Conservation (phyloP, 2,113 vertebrate species). For the Lathamus discolor region DNA sequence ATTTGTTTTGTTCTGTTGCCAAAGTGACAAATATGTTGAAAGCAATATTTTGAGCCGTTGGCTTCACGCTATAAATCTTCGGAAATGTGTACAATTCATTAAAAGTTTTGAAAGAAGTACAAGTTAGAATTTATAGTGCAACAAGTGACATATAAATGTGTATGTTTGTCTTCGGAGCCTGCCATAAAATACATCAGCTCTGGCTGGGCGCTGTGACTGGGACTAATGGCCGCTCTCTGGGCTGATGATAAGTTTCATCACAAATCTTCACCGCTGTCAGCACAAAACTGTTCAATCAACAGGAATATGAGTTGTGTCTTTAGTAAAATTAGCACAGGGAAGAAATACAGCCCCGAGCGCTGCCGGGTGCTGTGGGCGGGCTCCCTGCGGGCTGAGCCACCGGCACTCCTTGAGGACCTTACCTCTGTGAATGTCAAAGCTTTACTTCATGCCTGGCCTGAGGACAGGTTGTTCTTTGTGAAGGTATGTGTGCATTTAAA, state of each 20-base stretch:
- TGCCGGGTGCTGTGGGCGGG: background rate
- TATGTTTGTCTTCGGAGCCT: conserved; percentile 41
- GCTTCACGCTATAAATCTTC: conserved; percentile 75
- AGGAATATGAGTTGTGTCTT: conserved; percentile 52
- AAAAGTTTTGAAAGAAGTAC: conserved; percentile 79
- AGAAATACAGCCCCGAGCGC: background rate
- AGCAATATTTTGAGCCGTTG: conserved; percentile 71
- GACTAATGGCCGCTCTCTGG: background rate
- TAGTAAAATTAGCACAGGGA: conserved; percentile 51
- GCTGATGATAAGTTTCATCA: conserved; percentile 25
- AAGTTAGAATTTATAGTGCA: conserved; percentile 73
- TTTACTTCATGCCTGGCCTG: accelerated
- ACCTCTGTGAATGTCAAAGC: background rate
- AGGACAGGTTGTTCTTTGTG: background rate
- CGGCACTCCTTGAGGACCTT: background rate
- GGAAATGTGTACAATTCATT: conserved; percentile 74
- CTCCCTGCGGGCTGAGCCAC: background rate
- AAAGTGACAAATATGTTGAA: conserved; percentile 80
- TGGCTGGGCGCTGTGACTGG: background rate
- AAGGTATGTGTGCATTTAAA: background rate
- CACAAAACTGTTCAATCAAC: conserved; percentile 53
- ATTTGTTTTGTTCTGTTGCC: conserved; percentile 73
- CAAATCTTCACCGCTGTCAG: conserved; percentile 62
- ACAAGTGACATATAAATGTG: conserved; percentile 71
- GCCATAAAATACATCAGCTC: conserved; percentile 30